phyloP scores from a whole-genome alignment of 2,888 invertebrate species.

The Thera britannica region DNA sequence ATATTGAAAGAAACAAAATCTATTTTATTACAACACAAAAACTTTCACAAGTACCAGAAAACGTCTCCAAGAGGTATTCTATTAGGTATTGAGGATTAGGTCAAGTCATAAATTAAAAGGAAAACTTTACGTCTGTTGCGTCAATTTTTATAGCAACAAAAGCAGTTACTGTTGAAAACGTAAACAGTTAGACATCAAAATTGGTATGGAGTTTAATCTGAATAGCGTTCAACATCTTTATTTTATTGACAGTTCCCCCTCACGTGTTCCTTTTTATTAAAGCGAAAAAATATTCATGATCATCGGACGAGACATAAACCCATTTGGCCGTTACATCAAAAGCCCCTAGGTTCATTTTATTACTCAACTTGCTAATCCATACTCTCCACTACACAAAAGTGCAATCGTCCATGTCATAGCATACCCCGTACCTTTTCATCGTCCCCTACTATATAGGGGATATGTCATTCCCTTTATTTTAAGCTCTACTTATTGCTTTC shows the following conservation, averaged over 20 bases:
- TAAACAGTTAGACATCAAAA: no score
- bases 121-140: no score
- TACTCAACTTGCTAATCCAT: conserved; percentile 43
- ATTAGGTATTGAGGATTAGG: no score
- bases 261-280: conserved; percentile 10
- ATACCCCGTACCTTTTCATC: conserved; percentile 39
- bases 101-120: no score
- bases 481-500: conserved; percentile 58
- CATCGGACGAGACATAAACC: conserved; percentile 34
- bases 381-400: conserved; percentile 43
- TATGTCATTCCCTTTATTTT: conserved; percentile 57
- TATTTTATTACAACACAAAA: no score
- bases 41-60: no score
- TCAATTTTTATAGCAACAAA: no score
- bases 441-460: conserved; percentile 25
- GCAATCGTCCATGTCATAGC: conserved; percentile 41
- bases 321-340: conserved; percentile 38
- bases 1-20: no score
- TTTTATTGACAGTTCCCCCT: conserved; percentile 15
- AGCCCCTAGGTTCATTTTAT: conserved; percentile 37
- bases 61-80: no score
- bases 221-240: not conserved
- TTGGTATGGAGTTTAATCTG: not conserved
- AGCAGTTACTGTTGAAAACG: no score
- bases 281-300: conserved; percentile 25